A percentile compares a stretch with the other conserved stretches of the same genome.
phyloP scores from a whole-genome alignment of 2,113 vertebrate species.

The Willisornis vidua region DNA sequence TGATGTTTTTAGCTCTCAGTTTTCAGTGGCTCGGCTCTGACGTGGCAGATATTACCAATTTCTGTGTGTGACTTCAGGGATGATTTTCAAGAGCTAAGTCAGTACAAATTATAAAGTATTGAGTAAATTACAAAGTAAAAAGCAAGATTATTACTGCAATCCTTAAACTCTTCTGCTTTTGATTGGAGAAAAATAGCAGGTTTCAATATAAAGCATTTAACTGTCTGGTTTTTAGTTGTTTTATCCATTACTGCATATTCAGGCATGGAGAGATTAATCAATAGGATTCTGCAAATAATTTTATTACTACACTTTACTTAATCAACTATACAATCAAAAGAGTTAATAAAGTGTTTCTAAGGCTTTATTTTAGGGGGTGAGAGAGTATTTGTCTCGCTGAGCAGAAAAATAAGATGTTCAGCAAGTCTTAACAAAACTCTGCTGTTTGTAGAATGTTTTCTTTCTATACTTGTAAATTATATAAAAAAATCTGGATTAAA shows the following conservation, averaged over 20 bases:
- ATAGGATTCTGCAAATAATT: not conserved
- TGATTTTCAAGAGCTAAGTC: not conserved
- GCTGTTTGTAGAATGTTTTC: not conserved
- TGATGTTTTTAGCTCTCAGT: not conserved
- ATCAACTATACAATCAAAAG: not conserved
- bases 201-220: not conserved
- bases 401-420: not conserved
- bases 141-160: not conserved
- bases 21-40: not conserved
- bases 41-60: fast-evolving
- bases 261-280: not conserved
- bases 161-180: not conserved
- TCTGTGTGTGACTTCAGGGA: not conserved
- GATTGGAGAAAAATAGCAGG: not conserved
- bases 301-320: not conserved
- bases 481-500: not conserved
- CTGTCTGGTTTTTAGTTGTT: not conserved
- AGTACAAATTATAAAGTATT: not conserved
- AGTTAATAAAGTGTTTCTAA: not conserved
- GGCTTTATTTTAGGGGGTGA: not conserved
- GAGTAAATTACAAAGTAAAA: not conserved
- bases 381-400: not conserved
- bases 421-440: not conserved
- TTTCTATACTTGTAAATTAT: not conserved
- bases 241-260: not conserved